These are phyloP conservation scores for Drosophila virilis DNA, from an alignment of 1,140 invertebrate genomes.

Conservation along the genomic window DNA sequence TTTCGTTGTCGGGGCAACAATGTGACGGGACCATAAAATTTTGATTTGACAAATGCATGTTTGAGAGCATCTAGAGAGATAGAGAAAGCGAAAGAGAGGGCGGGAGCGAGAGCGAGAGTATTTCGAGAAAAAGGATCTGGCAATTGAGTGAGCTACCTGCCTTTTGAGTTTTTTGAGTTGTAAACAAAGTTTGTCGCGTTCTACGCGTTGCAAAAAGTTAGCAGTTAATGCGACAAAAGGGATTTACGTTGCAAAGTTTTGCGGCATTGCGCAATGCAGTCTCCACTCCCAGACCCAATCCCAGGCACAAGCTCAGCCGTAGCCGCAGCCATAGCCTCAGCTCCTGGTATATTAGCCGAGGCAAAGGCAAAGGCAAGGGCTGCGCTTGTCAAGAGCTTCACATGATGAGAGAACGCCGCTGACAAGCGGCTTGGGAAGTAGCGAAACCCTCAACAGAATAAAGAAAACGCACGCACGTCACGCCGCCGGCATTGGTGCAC, in stretches of 20 bases:
- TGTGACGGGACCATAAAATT: constrained; percentile 79
- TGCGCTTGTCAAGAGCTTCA: constrained; percentile 58
- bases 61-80: constrained; percentile 52
- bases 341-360: constrained; percentile 59
- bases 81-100: not conserved
- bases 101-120: constrained; percentile 15
- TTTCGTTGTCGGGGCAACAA: constrained; percentile 65
- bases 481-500: constrained; percentile 70
- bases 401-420: constrained; percentile 60
- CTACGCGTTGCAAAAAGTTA: constrained; percentile 69
- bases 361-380: constrained; percentile 20
- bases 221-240: constrained; percentile 81
- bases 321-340: not conserved
- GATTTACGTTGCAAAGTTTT: constrained; percentile 78
- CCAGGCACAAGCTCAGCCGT: not conserved
- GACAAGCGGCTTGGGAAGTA: constrained; percentile 51
- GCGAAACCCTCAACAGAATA: constrained; percentile 60
- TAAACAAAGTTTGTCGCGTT: constrained; percentile 76
- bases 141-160: constrained; percentile 55
- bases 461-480: constrained; percentile 79
- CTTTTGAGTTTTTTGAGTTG: constrained; percentile 70
- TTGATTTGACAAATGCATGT: constrained; percentile 81
- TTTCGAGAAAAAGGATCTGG: constrained; percentile 39
- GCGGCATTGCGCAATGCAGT: constrained; percentile 72
- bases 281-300: constrained; percentile 31